Percentiles rank a stretch among this genome's conserved stretches.
These are phyloP conservation scores for Spea hammondii DNA, from an alignment of 2,797 vertebrate species.

Conservation along the genomic window DNA sequence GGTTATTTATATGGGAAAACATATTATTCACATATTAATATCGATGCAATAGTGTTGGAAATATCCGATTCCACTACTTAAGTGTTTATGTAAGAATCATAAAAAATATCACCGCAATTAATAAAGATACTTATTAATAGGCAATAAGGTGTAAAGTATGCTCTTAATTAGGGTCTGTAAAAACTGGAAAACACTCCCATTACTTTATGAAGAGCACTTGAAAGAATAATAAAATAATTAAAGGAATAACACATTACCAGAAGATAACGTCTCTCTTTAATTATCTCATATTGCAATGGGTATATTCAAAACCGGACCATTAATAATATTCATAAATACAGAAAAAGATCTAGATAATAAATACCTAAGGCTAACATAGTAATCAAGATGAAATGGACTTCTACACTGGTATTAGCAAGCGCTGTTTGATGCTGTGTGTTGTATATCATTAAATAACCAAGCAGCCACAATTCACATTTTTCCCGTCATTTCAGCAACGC, in stretches of 20 bases:
- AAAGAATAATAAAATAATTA: conserved; percentile 43
- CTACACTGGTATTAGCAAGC: conserved; percentile 88
- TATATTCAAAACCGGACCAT: conserved; percentile 73
- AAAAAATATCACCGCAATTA: conserved; percentile 34
- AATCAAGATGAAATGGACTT: conserved; percentile 85
- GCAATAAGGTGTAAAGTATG: conserved; percentile 17
- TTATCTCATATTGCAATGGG: conserved; percentile 68
- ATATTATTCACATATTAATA: background rate
- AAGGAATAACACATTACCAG: conserved; percentile 60
- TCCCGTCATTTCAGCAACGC: conserved; percentile 63
- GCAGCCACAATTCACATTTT: conserved; percentile 68
- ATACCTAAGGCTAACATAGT: conserved; percentile 75
- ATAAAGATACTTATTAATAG: conserved; percentile 25
- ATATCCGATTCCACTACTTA: background rate
- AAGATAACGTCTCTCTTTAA: conserved; percentile 70
- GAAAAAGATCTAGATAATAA: conserved; percentile 84
- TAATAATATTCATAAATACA: conserved; percentile 89
- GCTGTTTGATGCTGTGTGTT: conserved; percentile 70
- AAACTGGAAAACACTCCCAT: conserved; percentile 54
- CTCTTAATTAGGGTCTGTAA: conserved; percentile 39
- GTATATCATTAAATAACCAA: conserved; percentile 85
- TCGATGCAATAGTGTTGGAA: background rate
- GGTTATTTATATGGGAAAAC: background rate
- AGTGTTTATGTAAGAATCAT: conserved; percentile 21
- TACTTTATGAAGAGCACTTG: conserved; percentile 54